Base-by-base conservation (phyloP, 2,888 invertebrate genomes). In the Acrobasis consociella region DNA sequence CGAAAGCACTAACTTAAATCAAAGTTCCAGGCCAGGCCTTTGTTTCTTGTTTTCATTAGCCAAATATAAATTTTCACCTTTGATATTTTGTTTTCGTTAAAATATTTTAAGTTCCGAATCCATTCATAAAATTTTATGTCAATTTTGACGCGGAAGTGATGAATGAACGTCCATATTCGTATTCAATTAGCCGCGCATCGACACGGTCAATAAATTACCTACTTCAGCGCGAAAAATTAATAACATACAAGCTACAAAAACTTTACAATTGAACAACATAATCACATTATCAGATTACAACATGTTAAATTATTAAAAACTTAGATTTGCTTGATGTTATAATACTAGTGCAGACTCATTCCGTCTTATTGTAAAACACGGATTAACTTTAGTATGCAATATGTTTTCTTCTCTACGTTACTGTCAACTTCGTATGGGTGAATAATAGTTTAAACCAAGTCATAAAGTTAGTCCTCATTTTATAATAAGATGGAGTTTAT, bases 161-260 rank as follows among this genome's bases (percentile, higher is more conserved):
- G 46, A 46, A 46, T 46, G 11, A 46, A 46, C n/a, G 11, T 46
- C n/a, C 46, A 46, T 46, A 52, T 42, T 46, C 17, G 31, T 17
- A 10, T 52, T 31, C 31, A 52, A 52, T 22, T 8, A 52, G 13
- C n/a, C 52, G 17, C 5, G 50, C 50, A 9, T 31, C 52, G 31
- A 22, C 31, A 52, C 52, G 52, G 31, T 52, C 31, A 13, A 22
- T 31, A 52, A 52, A 31, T 52, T 52, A 5, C 22, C 22, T 22
- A 22, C 46, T 46, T 31, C 8, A 52, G 31, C 52, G 13, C 31
- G n/a, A 1, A 46, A 46, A 13, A 46, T 46, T 46, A 46, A 46
- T 31, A 52, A 31, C 8, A 52, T n/a, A 31, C 31, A 52, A 31
- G n/a, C 22, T n/a, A 31, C 52, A 52, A 52, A 52, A 52, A 52